phyloP scores from a whole-genome alignment of 2,797 vertebrate species.

The Macropodus opercularis region DNA sequence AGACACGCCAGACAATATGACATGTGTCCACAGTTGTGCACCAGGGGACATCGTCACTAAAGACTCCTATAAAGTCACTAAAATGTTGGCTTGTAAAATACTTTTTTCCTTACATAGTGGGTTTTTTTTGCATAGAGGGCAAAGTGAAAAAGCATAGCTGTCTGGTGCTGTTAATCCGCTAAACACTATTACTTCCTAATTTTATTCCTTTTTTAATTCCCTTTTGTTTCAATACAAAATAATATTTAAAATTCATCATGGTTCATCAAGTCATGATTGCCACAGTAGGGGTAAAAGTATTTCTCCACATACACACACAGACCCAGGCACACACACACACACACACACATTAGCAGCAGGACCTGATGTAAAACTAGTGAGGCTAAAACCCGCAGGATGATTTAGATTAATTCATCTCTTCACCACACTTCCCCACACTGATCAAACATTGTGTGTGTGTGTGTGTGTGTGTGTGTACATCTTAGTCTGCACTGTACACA shows the following conservation, averaged over 20 bases:
- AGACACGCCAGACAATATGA: background rate
- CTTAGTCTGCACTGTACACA: slow-evolving; percentile 26
- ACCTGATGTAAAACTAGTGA: slow-evolving; percentile 52
- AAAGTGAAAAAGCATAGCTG: slow-evolving; percentile 8
- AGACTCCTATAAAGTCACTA: slow-evolving; percentile 2
- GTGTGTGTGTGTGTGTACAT: slow-evolving; percentile 15
- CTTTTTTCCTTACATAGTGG: background rate
- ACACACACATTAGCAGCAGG: slow-evolving; percentile 56
- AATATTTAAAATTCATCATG: slow-evolving; percentile 49
- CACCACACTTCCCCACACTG: slow-evolving; percentile 56
- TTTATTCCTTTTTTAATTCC: slow-evolving; percentile 8
- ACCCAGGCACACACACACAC: slow-evolving; percentile 1
- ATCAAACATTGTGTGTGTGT: slow-evolving; percentile 46
- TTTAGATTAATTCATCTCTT: slow-evolving; percentile 66
- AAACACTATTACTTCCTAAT: slow-evolving; percentile 33
- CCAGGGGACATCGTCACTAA: background rate
- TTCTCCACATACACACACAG: slow-evolving; percentile 41
- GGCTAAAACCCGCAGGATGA: slow-evolving; percentile 65
- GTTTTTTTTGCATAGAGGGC: background rate
- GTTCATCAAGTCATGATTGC: slow-evolving; percentile 62
- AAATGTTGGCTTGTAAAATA: slow-evolving; percentile 10
- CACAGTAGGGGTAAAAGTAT: slow-evolving; percentile 57
- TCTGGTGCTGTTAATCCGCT: background rate
- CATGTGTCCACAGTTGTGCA: slow-evolving; percentile 6
- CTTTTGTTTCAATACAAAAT: slow-evolving; percentile 52